Evolutionary conservation across 2,113 vertebrate species (phyloP), one percentile per base, ranked within the genome.

Genomic region (Panurus biarmicus): DNA sequence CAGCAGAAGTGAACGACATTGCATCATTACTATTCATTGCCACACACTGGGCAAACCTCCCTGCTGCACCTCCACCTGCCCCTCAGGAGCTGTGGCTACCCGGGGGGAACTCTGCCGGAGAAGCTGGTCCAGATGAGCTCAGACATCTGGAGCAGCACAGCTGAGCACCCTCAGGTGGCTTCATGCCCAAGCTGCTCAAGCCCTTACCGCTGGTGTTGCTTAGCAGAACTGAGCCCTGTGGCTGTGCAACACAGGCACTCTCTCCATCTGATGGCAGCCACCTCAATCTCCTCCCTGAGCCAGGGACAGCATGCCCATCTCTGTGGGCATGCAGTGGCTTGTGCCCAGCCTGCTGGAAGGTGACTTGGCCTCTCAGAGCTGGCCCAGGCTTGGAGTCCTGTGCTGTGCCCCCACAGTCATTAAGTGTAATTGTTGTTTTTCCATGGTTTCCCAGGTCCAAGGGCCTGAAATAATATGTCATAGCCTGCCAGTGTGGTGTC

Each of bases 321-420:
- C 40, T 0, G 0, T 0, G 9, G n/a, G 22, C 36, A 42, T 1
- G 0, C 33, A 6, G 10, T 50, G 58, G n/a, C 42, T 80, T 45
- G 25, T 87, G 67, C n/a, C 40, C 54, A 77, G 58, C 25, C 47
- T 2, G 4, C 1, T 2, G 21, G 36, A 56, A 85, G n/a, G n/a
- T 57, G 56, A 24, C 40, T 58, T 61, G 36, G 36, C 28, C 47
- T 73, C 78, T 57, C 45, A 42, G 42, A 70, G 24, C 44, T 60
- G 48, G n/a, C 20, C 20, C 8, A 29, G 42, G 28, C n/a, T 48
- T 48, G 47, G 26, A 51, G 12, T 5, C 51, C 28, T 1, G 0
- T 33, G 11, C 28, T 14, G 14, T 79, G 44, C 6, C 40, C 58
- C 48, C 14, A 24, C 0, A 1, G 31, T 21, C 42, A 18, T 62